Base-by-base conservation (phyloP, 1,140 invertebrate genomes). In the Euura lappo region DNA sequence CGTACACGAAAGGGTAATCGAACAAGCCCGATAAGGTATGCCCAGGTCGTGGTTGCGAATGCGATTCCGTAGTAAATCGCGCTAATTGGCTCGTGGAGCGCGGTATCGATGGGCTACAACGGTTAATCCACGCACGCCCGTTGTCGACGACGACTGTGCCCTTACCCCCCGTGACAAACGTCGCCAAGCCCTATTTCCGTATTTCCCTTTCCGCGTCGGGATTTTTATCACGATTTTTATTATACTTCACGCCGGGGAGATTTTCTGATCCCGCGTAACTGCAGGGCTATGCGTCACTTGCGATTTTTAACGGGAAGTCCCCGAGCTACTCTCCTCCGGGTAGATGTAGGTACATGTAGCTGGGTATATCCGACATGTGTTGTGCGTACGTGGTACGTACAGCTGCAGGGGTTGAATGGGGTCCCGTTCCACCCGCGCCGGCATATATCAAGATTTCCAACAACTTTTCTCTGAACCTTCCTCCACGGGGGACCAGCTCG, bases 381-480 rank as follows among this genome's bases (percentile, higher is more conserved):
- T 28, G 28, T 28, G 28, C 28, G 28, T 28, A 28, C 28, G 28
- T 28, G 28, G 28, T 28, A 28, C 28, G 28, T 28, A 28, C 28
- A 28, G 28, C 28, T 28, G 28, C 28, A 28, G 28, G 28, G 28
- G 28, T 28, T 28, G 28, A 28, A 28, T 1, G 28, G 28, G 28
- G 28, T 28, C 28, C 28, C 51, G 10, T 60, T 11, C 51, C 10
- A n/a, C 51, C 3, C 51, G 10, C 51, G 51, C 8, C 13, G 13
- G 51, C 51, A 60, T 60, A 60, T 60, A 60, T 60, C 51, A 60
- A 60, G 51, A 60, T 60, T 60, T 60, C 51, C 51, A 60, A n/a
- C 51, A 60, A 60, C 51, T 60, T 60, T 60, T 60, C 51, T 60
- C 51, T 60, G 51, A 60, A 60, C 13, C 51, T 60, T 60, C 3